phyloP scores from a whole-genome alignment of 2,888 invertebrate genomes.

The Meganola albula region DNA sequence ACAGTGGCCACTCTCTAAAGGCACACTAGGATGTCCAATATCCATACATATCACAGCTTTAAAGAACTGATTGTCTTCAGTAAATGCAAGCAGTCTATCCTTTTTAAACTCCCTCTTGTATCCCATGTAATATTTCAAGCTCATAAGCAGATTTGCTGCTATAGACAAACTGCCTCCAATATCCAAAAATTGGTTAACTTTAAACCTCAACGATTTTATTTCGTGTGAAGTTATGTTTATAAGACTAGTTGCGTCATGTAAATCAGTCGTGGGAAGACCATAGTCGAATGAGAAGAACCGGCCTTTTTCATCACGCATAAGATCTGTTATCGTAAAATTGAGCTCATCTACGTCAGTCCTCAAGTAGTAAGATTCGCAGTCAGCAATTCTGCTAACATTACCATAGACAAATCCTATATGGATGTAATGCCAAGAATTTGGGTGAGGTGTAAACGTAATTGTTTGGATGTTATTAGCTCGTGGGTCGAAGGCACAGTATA shows the following conservation, averaged over 20 bases:
- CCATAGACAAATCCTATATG: slow-evolving; percentile 37
- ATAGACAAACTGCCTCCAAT: slow-evolving; percentile 88
- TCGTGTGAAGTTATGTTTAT: slow-evolving; percentile 82
- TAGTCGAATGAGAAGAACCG: slow-evolving; percentile 88
- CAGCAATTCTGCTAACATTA: slow-evolving; percentile 41
- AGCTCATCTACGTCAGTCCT: slow-evolving; percentile 41
- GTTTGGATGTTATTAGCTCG: slow-evolving; percentile 49
- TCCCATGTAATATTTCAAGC: slow-evolving; percentile 70
- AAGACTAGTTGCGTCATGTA: slow-evolving; percentile 80
- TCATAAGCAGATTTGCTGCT: slow-evolving; percentile 82
- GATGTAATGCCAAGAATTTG: slow-evolving; percentile 80
- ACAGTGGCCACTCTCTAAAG: slow-evolving; percentile 80
- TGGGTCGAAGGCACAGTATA: slow-evolving; percentile 69
- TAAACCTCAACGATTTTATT: slow-evolving; percentile 82
- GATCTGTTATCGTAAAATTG: slow-evolving; percentile 48
- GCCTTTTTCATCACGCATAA: slow-evolving; percentile 80
- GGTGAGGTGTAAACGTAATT: slow-evolving; percentile 73
- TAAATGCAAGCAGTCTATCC: slow-evolving; percentile 53
- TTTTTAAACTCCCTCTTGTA: slow-evolving; percentile 49
- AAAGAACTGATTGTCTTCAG: slow-evolving; percentile 67
- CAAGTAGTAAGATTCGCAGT: slow-evolving; percentile 55
- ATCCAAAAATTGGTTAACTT: slow-evolving; percentile 83
- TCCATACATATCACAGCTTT: slow-evolving; percentile 81
- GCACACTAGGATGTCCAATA: slow-evolving; percentile 76
- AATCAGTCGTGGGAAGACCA: slow-evolving; percentile 80